Evolutionary conservation across 2,113 vertebrate species (phyloP).

Genomic region (Mormoops blainvillei): DNA sequence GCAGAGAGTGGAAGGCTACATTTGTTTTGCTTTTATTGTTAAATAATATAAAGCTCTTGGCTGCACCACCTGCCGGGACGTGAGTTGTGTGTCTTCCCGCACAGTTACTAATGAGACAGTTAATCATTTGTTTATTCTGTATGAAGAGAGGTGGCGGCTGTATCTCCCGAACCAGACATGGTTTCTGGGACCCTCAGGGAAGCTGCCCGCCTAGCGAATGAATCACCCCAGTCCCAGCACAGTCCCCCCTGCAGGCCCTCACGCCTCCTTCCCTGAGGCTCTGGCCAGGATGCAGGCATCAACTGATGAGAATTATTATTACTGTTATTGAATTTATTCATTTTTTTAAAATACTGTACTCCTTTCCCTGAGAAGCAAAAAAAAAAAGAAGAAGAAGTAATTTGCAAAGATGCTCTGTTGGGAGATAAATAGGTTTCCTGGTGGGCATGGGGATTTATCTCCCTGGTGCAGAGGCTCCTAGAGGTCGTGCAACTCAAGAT

Average conservation of each 20-base stretch:
- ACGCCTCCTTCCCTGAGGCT: background rate
- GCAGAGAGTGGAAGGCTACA: background rate
- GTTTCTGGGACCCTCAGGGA: conserved; percentile 10
- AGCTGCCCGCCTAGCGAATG: background rate
- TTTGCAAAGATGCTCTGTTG: conserved; percentile 67
- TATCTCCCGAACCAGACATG: conserved; percentile 61
- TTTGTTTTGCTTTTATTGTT: conserved; percentile 69
- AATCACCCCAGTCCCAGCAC: background rate
- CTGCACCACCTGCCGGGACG: background rate
- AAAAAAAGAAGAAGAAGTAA: conserved; percentile 44
- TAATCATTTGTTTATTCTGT: conserved; percentile 72
- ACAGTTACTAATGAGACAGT: conserved; percentile 69
- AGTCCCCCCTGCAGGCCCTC: background rate
- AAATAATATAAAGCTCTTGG: conserved; percentile 67
- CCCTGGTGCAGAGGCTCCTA: conserved; percentile 59
- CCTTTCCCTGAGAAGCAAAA: conserved; percentile 15
- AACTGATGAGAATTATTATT: conserved; percentile 31
- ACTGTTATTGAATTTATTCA: conserved; percentile 24
- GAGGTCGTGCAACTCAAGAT: conserved; percentile 67
- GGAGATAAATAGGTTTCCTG: conserved; percentile 60
- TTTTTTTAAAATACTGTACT: conserved; percentile 38
- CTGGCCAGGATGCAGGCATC: background rate
- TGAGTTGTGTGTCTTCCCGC: conserved; percentile 56
- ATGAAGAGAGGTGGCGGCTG: conserved; percentile 5
- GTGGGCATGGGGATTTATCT: conserved; percentile 66